These are phyloP conservation scores for Papilio elwesi DNA, from an alignment of 2,888 invertebrate species.

Conservation along the genomic window DNA sequence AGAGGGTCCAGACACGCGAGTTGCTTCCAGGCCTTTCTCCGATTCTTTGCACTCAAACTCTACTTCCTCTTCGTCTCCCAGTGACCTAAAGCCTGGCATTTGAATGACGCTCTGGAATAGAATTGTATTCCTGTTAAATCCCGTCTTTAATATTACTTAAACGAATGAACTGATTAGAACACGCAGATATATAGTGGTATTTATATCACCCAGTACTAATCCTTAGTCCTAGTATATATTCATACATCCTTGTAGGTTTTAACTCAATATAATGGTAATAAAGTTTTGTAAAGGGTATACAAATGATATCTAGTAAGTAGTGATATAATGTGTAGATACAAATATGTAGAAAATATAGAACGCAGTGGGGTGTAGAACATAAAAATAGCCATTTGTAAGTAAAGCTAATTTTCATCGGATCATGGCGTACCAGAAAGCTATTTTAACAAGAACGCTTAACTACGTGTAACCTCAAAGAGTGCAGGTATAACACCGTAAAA, in stretches of 20 bases:
- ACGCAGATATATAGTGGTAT: too few relatives aligned
- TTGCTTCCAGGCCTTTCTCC: constrained; percentile 94
- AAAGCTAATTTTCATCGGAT: too few relatives aligned
- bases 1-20: constrained; percentile 91
- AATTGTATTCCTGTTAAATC: constrained; percentile 1
- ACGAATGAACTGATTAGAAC: background rate
- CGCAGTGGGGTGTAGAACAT: too few relatives aligned
- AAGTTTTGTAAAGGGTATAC: too few relatives aligned
- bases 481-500: constrained; percentile 14
- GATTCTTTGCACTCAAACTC: constrained; percentile 94
- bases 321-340: too few relatives aligned
- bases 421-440: background rate
- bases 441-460: background rate
- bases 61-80: constrained; percentile 94
- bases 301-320: too few relatives aligned
- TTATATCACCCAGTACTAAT: too few relatives aligned
- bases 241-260: too few relatives aligned
- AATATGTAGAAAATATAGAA: too few relatives aligned
- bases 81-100: constrained; percentile 94
- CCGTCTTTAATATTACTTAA: background rate
- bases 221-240: too few relatives aligned
- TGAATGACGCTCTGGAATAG: constrained; percentile 92
- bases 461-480: constrained; percentile 8
- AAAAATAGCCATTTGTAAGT: too few relatives aligned
- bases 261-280: too few relatives aligned